Percentiles rank a stretch among this genome's conserved stretches.
Conservation (phyloP, 2,888 invertebrate species). For the Acleris emargana region DNA sequence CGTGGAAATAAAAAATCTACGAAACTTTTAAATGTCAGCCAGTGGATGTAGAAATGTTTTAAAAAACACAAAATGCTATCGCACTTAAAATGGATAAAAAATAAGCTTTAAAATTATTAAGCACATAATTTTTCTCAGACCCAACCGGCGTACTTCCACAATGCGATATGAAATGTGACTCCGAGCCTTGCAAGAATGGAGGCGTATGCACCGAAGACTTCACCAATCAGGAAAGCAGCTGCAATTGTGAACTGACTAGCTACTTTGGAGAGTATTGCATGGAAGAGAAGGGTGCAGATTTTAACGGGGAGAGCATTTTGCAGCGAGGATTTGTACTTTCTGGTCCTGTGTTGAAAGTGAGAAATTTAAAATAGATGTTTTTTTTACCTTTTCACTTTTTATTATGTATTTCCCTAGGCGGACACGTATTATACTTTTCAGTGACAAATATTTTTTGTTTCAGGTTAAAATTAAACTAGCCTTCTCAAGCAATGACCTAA, state of each 20-base stretch:
- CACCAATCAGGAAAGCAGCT: slow-evolving; percentile 91
- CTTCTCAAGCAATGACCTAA: slow-evolving; percentile 91
- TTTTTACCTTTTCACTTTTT: too few species aligned
- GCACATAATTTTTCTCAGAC: slow-evolving; percentile 57
- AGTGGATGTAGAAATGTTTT: too few species aligned
- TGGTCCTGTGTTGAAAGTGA: slow-evolving; percentile 85
- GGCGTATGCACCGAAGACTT: slow-evolving; percentile 96
- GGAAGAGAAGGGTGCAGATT: slow-evolving; percentile 95
- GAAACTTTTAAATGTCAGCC: too few species aligned
- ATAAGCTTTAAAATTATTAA: too few species aligned
- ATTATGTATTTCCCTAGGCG: too few species aligned
- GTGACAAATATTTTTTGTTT: slow-evolving; percentile 37
- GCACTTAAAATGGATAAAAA: too few species aligned
- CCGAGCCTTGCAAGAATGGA: slow-evolving; percentile 93
- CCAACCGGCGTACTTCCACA: slow-evolving; percentile 89
- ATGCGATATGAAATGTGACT: slow-evolving; percentile 95
- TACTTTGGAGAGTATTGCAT: slow-evolving; percentile 95
- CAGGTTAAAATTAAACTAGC: slow-evolving; percentile 93
- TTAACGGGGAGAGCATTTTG: slow-evolving; percentile 93
- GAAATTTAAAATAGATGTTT: background rate
- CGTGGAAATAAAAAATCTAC: too few species aligned
- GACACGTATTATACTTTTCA: background rate
- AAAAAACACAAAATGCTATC: too few species aligned
- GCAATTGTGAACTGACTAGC: slow-evolving; percentile 94
- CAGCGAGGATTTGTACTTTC: slow-evolving; percentile 90